These are phyloP conservation scores for Bombus terrestris DNA, from an alignment of 1,140 invertebrate species.

Conservation along the genomic window DNA sequence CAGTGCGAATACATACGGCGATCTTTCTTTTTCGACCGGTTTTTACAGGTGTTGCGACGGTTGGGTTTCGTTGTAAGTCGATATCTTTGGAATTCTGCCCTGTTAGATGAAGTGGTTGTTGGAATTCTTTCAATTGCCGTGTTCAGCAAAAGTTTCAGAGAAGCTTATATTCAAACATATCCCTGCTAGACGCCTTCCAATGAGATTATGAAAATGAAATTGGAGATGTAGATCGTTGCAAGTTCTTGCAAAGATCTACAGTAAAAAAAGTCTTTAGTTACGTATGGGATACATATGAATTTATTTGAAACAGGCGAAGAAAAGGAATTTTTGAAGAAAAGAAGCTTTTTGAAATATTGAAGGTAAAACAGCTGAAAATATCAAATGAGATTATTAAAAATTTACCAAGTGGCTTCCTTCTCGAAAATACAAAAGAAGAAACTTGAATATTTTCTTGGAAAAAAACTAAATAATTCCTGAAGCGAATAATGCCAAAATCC, in stretches of 20 bases:
- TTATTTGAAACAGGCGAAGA: not conserved
- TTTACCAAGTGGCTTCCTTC: not conserved
- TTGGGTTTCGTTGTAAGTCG: not conserved
- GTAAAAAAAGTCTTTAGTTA: not conserved
- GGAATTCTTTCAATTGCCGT: not conserved
- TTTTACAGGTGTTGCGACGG: conserved; percentile 9
- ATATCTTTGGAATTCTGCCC: not conserved
- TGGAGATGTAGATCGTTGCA: not conserved
- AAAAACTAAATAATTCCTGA: not conserved
- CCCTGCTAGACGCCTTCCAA: too few species aligned
- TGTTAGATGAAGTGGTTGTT: not conserved
- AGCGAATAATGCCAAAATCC: not conserved
- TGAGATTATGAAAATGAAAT: too few species aligned
- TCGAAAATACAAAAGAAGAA: not conserved
- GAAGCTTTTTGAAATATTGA: not conserved
- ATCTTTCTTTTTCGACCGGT: not conserved
- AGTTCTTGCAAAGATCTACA: not conserved
- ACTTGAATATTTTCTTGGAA: not conserved
- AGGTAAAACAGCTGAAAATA: not conserved
- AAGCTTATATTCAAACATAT: too few species aligned
- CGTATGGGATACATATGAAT: too few species aligned
- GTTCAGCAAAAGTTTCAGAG: not conserved
- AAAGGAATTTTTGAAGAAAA: not conserved
- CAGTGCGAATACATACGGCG: not conserved
- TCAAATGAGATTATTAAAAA: not conserved